Percentiles rank a stretch among this genome's conserved stretches.
These are phyloP conservation scores for Ichneumoninae sp. DNA, from an alignment of 2,888 invertebrate genomes.

Conservation along the genomic window DNA sequence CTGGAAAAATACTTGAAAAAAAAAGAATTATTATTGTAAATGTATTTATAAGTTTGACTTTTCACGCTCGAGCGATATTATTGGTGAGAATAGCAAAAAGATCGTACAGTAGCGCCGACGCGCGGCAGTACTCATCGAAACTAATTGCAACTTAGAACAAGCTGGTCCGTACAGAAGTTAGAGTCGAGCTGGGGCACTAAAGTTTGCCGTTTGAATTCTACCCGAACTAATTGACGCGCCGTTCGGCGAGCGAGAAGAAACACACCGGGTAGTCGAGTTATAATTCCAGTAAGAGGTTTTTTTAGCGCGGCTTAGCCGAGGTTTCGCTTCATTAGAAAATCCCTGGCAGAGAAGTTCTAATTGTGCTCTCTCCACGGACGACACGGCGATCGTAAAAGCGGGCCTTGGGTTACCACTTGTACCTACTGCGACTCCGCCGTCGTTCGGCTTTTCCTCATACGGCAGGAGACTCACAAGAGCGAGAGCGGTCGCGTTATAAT, in stretches of 20 bases:
- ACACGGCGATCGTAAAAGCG: constrained; percentile 46
- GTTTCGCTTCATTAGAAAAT: constrained; percentile 54
- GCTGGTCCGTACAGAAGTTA: neutral
- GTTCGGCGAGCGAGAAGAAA: constrained; percentile 22
- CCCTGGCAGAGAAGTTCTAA: constrained; percentile 40
- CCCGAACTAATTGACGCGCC: constrained; percentile 23
- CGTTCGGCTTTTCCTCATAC: constrained; percentile 35
- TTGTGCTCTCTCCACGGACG: constrained; percentile 24
- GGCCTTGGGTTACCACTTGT: constrained; percentile 30
- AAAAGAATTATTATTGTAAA: neutral
- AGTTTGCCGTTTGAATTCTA: constrained; percentile 1
- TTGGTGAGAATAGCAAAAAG: neutral
- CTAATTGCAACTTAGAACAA: constrained; percentile 1
- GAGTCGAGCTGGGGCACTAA: constrained; percentile 1
- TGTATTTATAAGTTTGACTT: neutral
- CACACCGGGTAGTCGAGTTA: constrained; percentile 7
- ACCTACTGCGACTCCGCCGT: constrained; percentile 3
- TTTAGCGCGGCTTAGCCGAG: constrained; percentile 26
- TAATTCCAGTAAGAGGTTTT: constrained; percentile 10
- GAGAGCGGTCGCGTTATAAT: constrained; percentile 15
- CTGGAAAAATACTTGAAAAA: neutral
- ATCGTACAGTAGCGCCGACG: neutral
- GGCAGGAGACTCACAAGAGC: neutral
- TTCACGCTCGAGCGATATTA: neutral
- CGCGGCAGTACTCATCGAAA: neutral